A percentile compares a stretch with the other conserved stretches of the same genome.
Conservation (phyloP, 2,888 invertebrate genomes). For the Drosophila aldrichi region DNA sequence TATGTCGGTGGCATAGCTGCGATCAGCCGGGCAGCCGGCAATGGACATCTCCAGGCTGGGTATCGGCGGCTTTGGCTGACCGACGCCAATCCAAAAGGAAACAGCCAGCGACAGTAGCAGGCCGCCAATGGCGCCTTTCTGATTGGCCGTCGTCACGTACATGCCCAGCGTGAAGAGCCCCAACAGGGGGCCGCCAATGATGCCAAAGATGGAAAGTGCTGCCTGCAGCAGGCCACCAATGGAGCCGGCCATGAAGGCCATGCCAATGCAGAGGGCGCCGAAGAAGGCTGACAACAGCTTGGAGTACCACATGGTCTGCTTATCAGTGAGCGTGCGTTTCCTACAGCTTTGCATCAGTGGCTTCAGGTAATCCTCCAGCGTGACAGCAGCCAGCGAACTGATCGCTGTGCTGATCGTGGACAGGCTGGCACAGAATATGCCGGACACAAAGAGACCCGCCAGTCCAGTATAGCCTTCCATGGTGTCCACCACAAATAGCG, state of each 20-base stretch:
- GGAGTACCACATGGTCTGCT: slow-evolving; percentile 86
- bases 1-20: slow-evolving; percentile 54
- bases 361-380: slow-evolving; percentile 94
- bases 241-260: slow-evolving; percentile 93
- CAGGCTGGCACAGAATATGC: slow-evolving; percentile 95
- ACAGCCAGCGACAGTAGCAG: slow-evolving; percentile 88
- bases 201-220: slow-evolving; percentile 93
- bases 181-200: slow-evolving; percentile 94
- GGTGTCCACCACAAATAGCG: slow-evolving; percentile 91
- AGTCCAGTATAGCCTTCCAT: slow-evolving; percentile 91
- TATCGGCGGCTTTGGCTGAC: slow-evolving; percentile 89
- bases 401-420: slow-evolving; percentile 96
- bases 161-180: slow-evolving; percentile 95
- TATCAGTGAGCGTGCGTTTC: slow-evolving; percentile 84
- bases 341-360: slow-evolving; percentile 84
- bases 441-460: slow-evolving; percentile 95
- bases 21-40: slow-evolving; percentile 86
- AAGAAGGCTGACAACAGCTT: slow-evolving; percentile 90
- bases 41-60: slow-evolving; percentile 87
- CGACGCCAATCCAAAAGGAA: slow-evolving; percentile 94
- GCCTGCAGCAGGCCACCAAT: slow-evolving; percentile 95
- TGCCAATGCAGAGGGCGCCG: slow-evolving; percentile 91
- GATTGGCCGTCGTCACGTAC: slow-evolving; percentile 90
- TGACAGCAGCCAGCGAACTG: slow-evolving; percentile 95
- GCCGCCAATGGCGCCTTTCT: slow-evolving; percentile 90